These are phyloP conservation scores for Ginglymostoma cirratum DNA, from an alignment of 2,113 vertebrate genomes.

Conservation along the genomic window DNA sequence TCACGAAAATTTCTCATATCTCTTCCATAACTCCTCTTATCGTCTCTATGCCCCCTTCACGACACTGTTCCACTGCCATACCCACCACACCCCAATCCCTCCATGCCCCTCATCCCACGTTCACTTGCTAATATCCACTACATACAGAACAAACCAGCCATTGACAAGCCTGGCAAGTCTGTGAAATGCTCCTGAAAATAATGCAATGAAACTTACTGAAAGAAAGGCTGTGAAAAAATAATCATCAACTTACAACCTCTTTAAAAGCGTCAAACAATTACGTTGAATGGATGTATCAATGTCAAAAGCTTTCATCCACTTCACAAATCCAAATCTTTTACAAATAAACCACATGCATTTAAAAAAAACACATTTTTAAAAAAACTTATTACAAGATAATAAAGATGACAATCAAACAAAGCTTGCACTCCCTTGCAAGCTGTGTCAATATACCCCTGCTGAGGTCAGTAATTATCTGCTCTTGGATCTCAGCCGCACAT, in stretches of 20 bases:
- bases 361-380: neutral
- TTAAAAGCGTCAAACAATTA: neutral
- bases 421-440: neutral
- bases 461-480: neutral
- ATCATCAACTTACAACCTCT: too few species aligned
- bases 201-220: too few species aligned
- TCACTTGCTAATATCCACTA: neutral
- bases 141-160: neutral
- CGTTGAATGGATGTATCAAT: neutral
- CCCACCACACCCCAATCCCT: too few species aligned
- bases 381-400: neutral
- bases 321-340: neutral
- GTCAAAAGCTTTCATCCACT: neutral
- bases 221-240: too few species aligned
- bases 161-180: neutral
- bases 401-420: neutral
- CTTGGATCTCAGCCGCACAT: neutral
- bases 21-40: neutral
- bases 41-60: too few species aligned
- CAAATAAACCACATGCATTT: neutral
- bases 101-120: neutral
- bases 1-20: neutral
- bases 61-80: too few species aligned
- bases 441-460: neutral
- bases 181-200: neutral